Evolutionary conservation across 2,797 vertebrate species (phyloP), one percentile per base, ranked within the genome.

Genomic region (Kryptopterus vitreolus): DNA sequence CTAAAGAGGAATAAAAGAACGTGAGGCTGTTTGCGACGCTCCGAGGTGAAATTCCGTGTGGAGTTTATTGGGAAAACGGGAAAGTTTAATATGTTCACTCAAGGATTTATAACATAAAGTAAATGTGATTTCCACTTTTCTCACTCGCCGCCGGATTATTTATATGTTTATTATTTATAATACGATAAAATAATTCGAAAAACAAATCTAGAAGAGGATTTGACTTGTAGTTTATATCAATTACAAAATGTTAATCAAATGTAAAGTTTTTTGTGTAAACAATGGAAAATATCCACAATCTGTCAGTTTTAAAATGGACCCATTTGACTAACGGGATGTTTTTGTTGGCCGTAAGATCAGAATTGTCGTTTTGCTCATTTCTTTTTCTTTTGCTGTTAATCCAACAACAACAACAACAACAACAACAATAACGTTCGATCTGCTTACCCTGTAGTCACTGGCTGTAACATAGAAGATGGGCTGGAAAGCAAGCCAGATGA

Each of bases 401-500:
- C 22, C 31, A 35, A 48, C 33, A 66, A 22, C 59, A 33, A 7
- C 15, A 16, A 10, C 33, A 61, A 59, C 57, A 68, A 59, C 24
- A 38, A 63, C 43, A 71, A 50, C 43, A 63, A 66, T 71, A n/a
- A n/a, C n/a, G 26, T 31, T 38, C 70, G 38, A 62, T 78, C 48
- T 80, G 87, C 89, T 96, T 92, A 99, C 97, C 95, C 98, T 94
- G 88, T 98, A 99, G 90, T 99, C 97, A 2, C 97, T 98, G 91
- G 97, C 97, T 59, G 98, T 99, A 89, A 99, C 97, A 0, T 98
- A 99, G 93, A 99, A 99, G 94, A 99, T 98, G 74, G 98, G 98
- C 89, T 99, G 95, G 90, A 99, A 99, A 58, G 98, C 98, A 71
- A 99, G 93, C 98, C 98, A 99, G 94, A 99, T 99, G 94, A 99